Evolutionary conservation across 2,888 invertebrate species (phyloP), one percentile per base, ranked within the genome.

Genomic region (Lasioglossum morio): DNA sequence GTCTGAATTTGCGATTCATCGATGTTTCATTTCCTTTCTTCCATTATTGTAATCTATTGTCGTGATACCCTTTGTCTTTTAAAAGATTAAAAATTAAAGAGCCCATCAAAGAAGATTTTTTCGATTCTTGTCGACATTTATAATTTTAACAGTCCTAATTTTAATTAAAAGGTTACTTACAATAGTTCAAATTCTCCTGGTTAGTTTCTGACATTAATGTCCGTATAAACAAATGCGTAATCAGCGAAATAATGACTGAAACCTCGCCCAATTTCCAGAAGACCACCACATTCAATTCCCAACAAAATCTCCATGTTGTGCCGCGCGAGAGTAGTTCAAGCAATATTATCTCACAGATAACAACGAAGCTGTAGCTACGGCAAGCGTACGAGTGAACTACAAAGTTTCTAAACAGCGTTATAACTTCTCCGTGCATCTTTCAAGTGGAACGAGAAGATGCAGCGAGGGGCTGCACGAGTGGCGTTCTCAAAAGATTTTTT

Each of bases 361-460:
- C n/a, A 53, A 10, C 53, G n/a, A n/a, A n/a, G 53, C n/a, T 2
- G 10, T n/a, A 53, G 53, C 53, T 53, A 10, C 23, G 53, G 53
- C 8, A 53, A 53, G 8, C 53, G 53, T 23, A 23, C 53, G n/a
- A n/a, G 53, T 3, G 57, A 57, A 57, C 57, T 12, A n/a, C 57
- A 57, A 57, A 57, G 57, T 57, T 57, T 57, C 57, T 57, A 57
- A 57, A 57, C 57, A n/a, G n/a, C 57, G 57, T 57, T n/a, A 12
- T 23, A 57, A 57, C n/a, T 57, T 57, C 12, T 4, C 57, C n/a
- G 10, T 57, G 57, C n/a, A n/a, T 12, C n/a, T 57, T 57, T 23
- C n/a, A n/a, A 57, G 57, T 3, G 12, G n/a, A 4, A n/a, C 8
- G 57, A 57, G 4, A 10, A 57, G n/a, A n/a, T 12, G n/a, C 57